Base-by-base conservation (phyloP, 2,888 invertebrate genomes). In the Subacronicta megacephala region DNA sequence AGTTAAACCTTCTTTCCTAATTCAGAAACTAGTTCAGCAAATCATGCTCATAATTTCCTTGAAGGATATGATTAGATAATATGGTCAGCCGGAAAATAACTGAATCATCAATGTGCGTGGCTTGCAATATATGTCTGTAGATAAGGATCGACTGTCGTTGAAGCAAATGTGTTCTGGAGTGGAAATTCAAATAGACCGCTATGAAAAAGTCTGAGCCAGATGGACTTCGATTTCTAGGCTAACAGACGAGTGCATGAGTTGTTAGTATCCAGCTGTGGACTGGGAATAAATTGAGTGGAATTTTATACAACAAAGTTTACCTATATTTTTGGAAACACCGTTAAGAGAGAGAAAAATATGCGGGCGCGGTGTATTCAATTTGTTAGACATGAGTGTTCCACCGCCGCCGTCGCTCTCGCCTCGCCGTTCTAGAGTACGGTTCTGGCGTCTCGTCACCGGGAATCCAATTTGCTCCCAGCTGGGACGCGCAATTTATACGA, bases 401-500 rank as follows among this genome's bases (percentile, higher is more conserved):
- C 43, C 36, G 47, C 35, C 41, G 55, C 41, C 33, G 53, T 38
- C 42, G 53, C 26, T 29, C 29, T 41, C 18, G 26, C 46, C 43
- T 46, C 45, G 51, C 40, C 26, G 20, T 26, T 45, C 47, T 44
- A 13, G 45, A n/a, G 45, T 44, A 49, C 58, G 65, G 65, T 51
- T 45, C 57, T 51, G 49, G 53, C 59, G 65, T 58, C 72, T 71
- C 73, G 70, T 69, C 79, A 71, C 60, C 52, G 73, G 73, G 66
- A 84, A 87, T 85, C 75, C 75, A 84, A 86, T 87, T 87, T 84
- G 76, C 73, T 75, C 60, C 61, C 65, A 77, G 64, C 76, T 73
- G 72, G 77, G 76, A 70, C 68, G 67, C 62, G 72, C 78, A 85
- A 82, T 84, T 84, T 83, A 74, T 79, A 69, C 76, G 74, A 82